A percentile compares a stretch with the other conserved stretches of the same genome.
phyloP scores from a whole-genome alignment of 1,140 invertebrate genomes.

The Dreissena polymorpha region DNA sequence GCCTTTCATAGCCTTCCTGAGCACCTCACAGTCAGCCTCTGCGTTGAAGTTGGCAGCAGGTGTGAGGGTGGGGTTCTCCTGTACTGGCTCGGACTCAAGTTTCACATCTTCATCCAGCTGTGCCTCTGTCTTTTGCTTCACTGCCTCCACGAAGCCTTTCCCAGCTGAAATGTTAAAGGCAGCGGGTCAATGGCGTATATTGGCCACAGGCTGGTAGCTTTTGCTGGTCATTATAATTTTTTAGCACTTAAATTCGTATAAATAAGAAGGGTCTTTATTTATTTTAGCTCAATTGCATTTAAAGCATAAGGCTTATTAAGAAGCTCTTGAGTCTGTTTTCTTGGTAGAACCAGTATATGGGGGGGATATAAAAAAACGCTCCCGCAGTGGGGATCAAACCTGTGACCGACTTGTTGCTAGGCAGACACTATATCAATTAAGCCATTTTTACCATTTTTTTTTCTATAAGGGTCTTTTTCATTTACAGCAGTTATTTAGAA shows the following conservation, averaged over 20 bases:
- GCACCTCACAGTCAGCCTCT: constrained; percentile 73
- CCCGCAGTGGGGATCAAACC: too few relatives aligned
- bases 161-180: constrained; percentile 65
- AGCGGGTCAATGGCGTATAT: not conserved
- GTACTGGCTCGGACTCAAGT: constrained; percentile 68
- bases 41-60: constrained; percentile 76
- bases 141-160: constrained; percentile 75
- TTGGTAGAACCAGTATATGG: not conserved
- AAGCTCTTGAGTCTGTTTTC: not conserved
- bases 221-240: not conserved
- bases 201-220: not conserved
- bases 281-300: not conserved
- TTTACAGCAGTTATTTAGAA: too few relatives aligned
- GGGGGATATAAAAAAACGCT: too few relatives aligned
- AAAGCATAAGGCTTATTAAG: not conserved
- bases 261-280: not conserved
- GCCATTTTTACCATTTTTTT: too few relatives aligned
- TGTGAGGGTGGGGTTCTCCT: constrained; percentile 72
- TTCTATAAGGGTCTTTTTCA: too few relatives aligned
- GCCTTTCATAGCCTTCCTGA: constrained; percentile 79
- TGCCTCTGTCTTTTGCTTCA: constrained; percentile 74
- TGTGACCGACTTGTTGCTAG: too few relatives aligned
- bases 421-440: too few relatives aligned
- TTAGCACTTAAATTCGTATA: not conserved
- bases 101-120: constrained; percentile 73